Conservation (phyloP, 2,113 vertebrate genomes). For the Anarhynchus alexandrinus region DNA sequence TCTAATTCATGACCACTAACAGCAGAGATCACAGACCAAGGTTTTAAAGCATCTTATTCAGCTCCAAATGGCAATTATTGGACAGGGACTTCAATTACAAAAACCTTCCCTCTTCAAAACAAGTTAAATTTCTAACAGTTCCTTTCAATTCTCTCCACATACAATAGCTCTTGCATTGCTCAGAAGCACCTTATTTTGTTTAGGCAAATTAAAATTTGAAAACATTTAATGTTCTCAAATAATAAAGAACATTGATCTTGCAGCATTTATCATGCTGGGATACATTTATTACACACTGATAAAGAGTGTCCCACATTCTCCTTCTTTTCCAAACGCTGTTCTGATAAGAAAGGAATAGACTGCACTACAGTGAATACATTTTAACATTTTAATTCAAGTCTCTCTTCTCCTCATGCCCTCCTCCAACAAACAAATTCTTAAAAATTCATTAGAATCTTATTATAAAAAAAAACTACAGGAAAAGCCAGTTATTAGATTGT, state of each 20-base stretch:
- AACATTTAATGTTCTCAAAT: background rate
- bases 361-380: background rate
- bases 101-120: background rate
- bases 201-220: conserved; percentile 29
- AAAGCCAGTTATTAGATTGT: background rate
- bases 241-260: background rate
- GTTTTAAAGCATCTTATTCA: conserved; percentile 73
- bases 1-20: conserved; percentile 76
- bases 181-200: conserved; percentile 1
- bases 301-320: background rate
- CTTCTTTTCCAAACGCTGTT: background rate
- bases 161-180: background rate
- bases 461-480: background rate
- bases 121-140: background rate
- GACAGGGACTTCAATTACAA: conserved; percentile 45
- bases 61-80: conserved; percentile 43
- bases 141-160: background rate
- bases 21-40: conserved; percentile 79
- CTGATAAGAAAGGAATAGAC: background rate
- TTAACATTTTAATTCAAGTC: background rate
- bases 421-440: background rate
- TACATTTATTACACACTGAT: background rate
- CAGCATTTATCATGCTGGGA: background rate
- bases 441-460: background rate
- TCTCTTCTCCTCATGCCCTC: background rate